phyloP scores from a whole-genome alignment of 2,888 invertebrate genomes.

The Sarcophaga caerulescens region DNA sequence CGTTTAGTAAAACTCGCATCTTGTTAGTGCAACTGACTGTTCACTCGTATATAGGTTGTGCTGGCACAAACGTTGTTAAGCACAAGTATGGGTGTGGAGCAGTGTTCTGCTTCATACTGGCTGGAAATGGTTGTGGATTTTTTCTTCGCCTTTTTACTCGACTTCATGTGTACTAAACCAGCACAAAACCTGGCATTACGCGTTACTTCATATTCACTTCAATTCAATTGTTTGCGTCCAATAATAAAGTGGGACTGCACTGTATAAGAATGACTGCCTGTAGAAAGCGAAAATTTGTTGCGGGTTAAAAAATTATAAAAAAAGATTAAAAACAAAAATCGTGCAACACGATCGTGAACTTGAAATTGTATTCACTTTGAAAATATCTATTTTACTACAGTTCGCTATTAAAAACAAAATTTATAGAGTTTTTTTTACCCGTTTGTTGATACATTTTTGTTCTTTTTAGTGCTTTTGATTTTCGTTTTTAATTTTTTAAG shows the following conservation, averaged over 20 bases:
- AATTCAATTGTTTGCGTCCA: neutral
- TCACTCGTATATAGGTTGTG: neutral
- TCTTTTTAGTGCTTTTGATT: too few species aligned
- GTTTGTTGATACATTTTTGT: too few species aligned
- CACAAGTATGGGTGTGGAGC: neutral
- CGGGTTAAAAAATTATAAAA: too few species aligned
- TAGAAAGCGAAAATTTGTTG: too few species aligned
- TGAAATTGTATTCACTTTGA: too few species aligned
- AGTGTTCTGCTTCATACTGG: neutral
- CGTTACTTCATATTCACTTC: slow-evolving; percentile 7
- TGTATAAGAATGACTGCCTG: too few species aligned
- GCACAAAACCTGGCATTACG: slow-evolving; percentile 54
- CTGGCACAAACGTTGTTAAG: slow-evolving; percentile 16
- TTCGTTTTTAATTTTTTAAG: too few species aligned
- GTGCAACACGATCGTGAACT: too few species aligned
- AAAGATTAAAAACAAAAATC: too few species aligned
- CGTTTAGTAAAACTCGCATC: slow-evolving; percentile 60
- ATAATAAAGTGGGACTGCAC: neutral
- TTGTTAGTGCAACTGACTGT: slow-evolving; percentile 61
- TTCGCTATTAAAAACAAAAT: too few species aligned
- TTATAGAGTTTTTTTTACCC: too few species aligned
- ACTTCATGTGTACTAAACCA: slow-evolving; percentile 10
- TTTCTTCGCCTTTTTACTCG: neutral
- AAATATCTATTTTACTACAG: too few species aligned
- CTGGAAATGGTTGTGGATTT: slow-evolving; percentile 33